Base-by-base conservation (phyloP, 2,888 invertebrate genomes). In the Drosophila differens region DNA sequence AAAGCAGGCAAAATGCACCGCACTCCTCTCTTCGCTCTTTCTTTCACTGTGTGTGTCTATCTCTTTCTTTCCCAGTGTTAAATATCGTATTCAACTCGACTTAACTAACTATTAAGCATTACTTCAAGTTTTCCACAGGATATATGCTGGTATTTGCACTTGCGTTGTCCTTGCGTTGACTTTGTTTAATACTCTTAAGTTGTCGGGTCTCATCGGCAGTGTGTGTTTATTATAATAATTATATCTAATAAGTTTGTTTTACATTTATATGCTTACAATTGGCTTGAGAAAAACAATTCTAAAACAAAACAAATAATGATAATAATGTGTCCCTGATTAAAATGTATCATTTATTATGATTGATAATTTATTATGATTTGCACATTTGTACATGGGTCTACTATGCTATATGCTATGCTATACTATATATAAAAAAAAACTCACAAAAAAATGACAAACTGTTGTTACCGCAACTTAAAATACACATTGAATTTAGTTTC, bases 31-130 rank as follows among this genome's bases (percentile, higher is more conserved):
- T 28, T 28, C 55, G 4, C 47, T 37, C 25, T 12, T 37, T 61
- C 19, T 22, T 32, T n/a, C 37, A 19, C 10, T 22, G 4, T 6
- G 22, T 1, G 19, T 19, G 19, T 16, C 51, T 22, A 44, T 25
- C 19, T 51, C 58, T 19, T 30, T 37, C 30, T 53, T 47, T 44
- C 47, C 33, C n/a, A 30, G 25, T 53, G 51, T 57, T 37, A 70
- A 82, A 80, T 83, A 83, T 82, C 80, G 84, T 85, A 85, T 85
- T 85, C 84, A 85, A 87, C 84, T 88, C 84, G 88, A 86, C 88
- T 87, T 88, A 88, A 87, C 88, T 86, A 86, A 87, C 86, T 88
- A 88, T 87, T 87, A 88, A 83, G 88, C 77, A 88, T 83, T 88
- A 79, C 83, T 85, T 78, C 70, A 86, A 85, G 85, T 86, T 80